Conservation (phyloP, 2,888 invertebrate species). For the Drosophila anomelani region DNA sequence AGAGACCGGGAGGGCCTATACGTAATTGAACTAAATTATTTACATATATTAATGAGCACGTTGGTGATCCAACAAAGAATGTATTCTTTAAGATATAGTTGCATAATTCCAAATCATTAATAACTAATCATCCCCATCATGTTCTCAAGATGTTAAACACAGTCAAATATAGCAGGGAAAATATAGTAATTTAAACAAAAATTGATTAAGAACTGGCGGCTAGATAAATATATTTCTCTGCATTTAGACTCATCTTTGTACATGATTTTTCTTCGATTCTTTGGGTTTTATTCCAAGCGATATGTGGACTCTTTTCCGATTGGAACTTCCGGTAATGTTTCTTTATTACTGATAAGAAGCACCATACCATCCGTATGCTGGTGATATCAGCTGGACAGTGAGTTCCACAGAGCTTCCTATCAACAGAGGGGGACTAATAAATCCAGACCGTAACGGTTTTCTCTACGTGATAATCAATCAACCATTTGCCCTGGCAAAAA, state of each 20-base stretch:
- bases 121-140: background rate
- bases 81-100: background rate
- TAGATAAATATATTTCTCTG: background rate
- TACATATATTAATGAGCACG: slow-evolving; percentile 12
- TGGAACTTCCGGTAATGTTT: slow-evolving; percentile 7
- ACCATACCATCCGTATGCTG: background rate
- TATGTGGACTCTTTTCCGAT: background rate
- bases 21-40: background rate
- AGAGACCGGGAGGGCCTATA: slow-evolving; percentile 9
- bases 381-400: slow-evolving; percentile 1
- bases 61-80: background rate
- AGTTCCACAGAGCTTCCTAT: slow-evolving; percentile 7
- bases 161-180: rapidly evolving
- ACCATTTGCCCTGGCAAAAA: background rate
- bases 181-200: background rate
- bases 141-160: background rate
- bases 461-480: slow-evolving; percentile 26
- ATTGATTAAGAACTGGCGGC: background rate
- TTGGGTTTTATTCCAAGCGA: background rate
- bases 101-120: background rate
- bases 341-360: background rate
- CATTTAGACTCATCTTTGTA: slow-evolving; percentile 1
- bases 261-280: slow-evolving; percentile 13
- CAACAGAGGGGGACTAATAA: background rate
- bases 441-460: background rate